Percentiles rank a stretch among this genome's conserved stretches.
Conservation (phyloP, 2,888 invertebrate genomes). For the Chloroclysta siterata region DNA sequence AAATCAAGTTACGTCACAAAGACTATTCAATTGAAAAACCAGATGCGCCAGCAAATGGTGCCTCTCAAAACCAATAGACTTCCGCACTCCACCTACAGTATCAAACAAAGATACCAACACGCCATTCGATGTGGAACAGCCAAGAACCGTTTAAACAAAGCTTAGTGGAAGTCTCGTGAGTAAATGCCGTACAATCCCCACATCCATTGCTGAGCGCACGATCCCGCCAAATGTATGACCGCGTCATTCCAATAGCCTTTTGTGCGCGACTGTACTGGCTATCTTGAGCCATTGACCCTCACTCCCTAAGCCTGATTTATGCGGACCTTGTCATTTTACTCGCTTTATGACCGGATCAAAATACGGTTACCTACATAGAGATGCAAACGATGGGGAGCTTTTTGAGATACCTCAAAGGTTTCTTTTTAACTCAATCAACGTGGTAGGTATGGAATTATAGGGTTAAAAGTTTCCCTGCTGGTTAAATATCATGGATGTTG, state of each 20-base stretch:
- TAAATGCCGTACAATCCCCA: constrained; percentile 76
- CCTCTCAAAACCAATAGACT: constrained; percentile 17
- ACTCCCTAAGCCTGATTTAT: constrained; percentile 45
- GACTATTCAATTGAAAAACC: background rate
- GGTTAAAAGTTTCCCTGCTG: background rate
- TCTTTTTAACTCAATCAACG: constrained; percentile 15
- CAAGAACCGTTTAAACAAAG: constrained; percentile 73
- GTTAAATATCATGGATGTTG: background rate
- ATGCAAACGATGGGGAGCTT: constrained; percentile 21
- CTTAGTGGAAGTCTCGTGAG: constrained; percentile 61
- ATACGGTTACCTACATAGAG: constrained; percentile 25
- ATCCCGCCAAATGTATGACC: constrained; percentile 76
- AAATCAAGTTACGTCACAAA: constrained; percentile 5
- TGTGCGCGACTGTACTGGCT: constrained; percentile 41
- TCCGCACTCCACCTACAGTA: constrained; percentile 21
- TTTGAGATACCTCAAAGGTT: constrained; percentile 12
- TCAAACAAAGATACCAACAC: constrained; percentile 30
- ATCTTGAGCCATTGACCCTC: constrained; percentile 63
- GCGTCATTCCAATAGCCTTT: constrained; percentile 45
- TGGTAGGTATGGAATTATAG: constrained; percentile 14
- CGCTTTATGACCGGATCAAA: constrained; percentile 34
- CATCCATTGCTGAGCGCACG: constrained; percentile 74
- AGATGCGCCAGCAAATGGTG: constrained; percentile 16
- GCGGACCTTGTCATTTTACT: constrained; percentile 36
- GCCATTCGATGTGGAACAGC: constrained; percentile 38